These are phyloP conservation scores for Nematolebias whitei DNA, from an alignment of 2,113 vertebrate genomes.

Conservation along the genomic window DNA sequence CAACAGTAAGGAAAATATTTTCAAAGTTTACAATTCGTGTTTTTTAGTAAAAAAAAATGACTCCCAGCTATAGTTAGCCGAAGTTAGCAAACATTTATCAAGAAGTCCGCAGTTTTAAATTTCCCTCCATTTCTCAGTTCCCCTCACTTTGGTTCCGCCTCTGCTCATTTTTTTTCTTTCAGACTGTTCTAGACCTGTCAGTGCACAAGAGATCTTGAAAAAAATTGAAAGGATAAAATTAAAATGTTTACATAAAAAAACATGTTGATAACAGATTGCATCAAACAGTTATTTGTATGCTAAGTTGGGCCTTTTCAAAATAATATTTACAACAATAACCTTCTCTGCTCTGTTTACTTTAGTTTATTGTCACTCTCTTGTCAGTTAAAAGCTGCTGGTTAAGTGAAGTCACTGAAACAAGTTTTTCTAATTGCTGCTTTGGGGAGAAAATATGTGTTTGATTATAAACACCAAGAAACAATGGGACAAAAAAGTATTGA, in stretches of 20 bases:
- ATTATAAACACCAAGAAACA: too few species aligned
- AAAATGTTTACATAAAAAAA: too few species aligned
- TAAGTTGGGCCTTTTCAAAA: background rate
- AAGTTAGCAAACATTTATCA: background rate
- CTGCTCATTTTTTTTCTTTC: slow-evolving; percentile 1
- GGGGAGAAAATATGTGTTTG: too few species aligned
- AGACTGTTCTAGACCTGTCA: background rate
- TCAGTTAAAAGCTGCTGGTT: background rate
- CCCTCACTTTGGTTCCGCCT: slow-evolving; percentile 60
- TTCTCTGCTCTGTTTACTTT: background rate
- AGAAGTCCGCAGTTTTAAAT: slow-evolving; percentile 67
- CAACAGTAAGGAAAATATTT: accelerated
- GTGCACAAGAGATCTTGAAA: background rate
- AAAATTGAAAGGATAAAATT: background rate
- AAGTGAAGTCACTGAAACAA: too few species aligned
- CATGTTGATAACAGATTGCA: too few species aligned
- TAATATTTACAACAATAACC: background rate
- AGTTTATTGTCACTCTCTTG: background rate
- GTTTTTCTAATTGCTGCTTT: too few species aligned
- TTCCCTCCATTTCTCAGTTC: slow-evolving; percentile 72
- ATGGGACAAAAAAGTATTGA: too few species aligned
- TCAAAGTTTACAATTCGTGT: background rate
- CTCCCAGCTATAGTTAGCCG: too few species aligned
- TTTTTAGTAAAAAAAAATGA: too few species aligned
- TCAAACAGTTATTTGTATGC: too few species aligned